A percentile compares a stretch with the other conserved stretches of the same genome.
These are phyloP conservation scores for Orthonyx spaldingii DNA, from an alignment of 2,113 vertebrate genomes.

Conservation along the genomic window DNA sequence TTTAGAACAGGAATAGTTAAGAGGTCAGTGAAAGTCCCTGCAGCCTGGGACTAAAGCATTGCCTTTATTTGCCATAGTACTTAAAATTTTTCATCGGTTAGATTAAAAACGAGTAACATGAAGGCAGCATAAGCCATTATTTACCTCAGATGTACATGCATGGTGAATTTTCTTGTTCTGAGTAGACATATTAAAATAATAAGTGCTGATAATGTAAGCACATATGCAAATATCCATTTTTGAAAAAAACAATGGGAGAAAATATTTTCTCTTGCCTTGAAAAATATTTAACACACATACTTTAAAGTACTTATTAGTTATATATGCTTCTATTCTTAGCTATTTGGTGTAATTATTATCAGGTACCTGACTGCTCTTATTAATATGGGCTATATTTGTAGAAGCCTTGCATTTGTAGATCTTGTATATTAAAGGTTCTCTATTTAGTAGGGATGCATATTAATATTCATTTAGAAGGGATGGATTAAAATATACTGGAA, in stretches of 20 bases:
- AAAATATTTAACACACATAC: not conserved
- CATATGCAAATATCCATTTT: not conserved
- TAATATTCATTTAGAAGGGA: not conserved
- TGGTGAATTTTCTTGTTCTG: not conserved
- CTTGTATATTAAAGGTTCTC: not conserved
- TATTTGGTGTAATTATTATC: not conserved
- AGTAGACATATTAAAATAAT: not conserved
- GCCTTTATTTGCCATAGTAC: not conserved
- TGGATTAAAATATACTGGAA: not conserved
- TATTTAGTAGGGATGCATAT: not conserved
- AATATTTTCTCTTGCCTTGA: not conserved
- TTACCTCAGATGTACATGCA: not conserved
- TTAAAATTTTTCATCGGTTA: not conserved
- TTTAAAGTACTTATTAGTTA: not conserved
- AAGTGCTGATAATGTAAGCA: not conserved
- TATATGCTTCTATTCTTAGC: not conserved
- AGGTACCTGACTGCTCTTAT: not conserved
- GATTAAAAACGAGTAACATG: not conserved
- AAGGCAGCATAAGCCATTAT: not conserved
- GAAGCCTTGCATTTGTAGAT: not conserved
- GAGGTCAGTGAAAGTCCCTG: not conserved
- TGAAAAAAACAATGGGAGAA: not conserved
- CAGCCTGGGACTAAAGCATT: not conserved
- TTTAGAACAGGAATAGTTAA: not conserved
- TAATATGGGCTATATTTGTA: not conserved